A percentile compares a stretch with the other conserved stretches of the same genome.
These are phyloP conservation scores for Megalopta genalis DNA, from an alignment of 1,140 invertebrate genomes.

Conservation along the genomic window DNA sequence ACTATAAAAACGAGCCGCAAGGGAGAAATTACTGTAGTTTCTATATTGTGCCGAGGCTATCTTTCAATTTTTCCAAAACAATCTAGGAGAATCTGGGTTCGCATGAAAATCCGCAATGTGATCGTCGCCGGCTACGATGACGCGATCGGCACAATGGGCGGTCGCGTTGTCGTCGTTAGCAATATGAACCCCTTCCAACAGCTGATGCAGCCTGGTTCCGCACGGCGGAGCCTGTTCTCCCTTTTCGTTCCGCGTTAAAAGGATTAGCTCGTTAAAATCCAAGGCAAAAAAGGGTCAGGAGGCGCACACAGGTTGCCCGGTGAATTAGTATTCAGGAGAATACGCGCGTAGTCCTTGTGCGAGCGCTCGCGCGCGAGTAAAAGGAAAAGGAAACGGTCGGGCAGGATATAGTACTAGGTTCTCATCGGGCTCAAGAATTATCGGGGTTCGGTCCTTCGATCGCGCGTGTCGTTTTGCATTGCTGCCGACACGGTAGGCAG, in stretches of 20 bases:
- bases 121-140: too few species aligned
- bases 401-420: neutral
- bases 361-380: neutral
- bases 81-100: too few species aligned
- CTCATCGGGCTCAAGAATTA: constrained; percentile 20
- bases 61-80: too few species aligned
- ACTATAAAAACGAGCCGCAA: too few species aligned
- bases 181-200: too few species aligned
- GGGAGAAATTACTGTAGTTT: too few species aligned
- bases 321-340: neutral
- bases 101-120: neutral
- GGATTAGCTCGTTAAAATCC: neutral
- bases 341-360: neutral
- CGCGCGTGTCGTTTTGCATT: constrained; percentile 35
- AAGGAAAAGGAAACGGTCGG: neutral
- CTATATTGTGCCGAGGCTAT: too few species aligned
- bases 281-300: neutral
- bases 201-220: neutral
- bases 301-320: neutral
- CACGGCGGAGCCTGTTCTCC: too few species aligned
- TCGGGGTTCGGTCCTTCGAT: constrained; percentile 23
- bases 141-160: too few species aligned
- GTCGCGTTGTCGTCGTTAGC: too few species aligned
- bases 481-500: constrained; percentile 21
- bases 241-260: neutral